These are phyloP conservation scores for cat (Felis catus) DNA, from an alignment of 2,113 vertebrate genomes.

Conservation along the genomic window F.catus_Fca126_mat1.0 CM031413.1:23995501-23996000, in stretches of 20 bases:
- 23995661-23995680: slow-evolving; percentile 69
- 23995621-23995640: neutral
- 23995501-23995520: neutral
- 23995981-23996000: neutral
- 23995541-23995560: neutral
- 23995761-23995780: slow-evolving; percentile 60
- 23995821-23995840: neutral
- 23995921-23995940: neutral
- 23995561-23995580: neutral
- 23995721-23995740: neutral
- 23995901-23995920: neutral
- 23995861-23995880: neutral
- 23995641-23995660: neutral
- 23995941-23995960: neutral
- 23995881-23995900: neutral
- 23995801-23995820: neutral
- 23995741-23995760: slow-evolving; percentile 45
- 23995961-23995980: neutral
- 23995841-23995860: slow-evolving; percentile 66
- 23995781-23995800: slow-evolving; percentile 42
- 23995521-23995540: neutral
- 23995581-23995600: neutral
- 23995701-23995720: slow-evolving; percentile 61
- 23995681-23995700: slow-evolving; percentile 54
- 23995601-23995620: neutral